Evolutionary conservation across 53 echinoderm and acorn worm genomes (phyloP), one percentile per base, ranked within the genome.

Genomic region (Antedon mediterranea): DNA sequence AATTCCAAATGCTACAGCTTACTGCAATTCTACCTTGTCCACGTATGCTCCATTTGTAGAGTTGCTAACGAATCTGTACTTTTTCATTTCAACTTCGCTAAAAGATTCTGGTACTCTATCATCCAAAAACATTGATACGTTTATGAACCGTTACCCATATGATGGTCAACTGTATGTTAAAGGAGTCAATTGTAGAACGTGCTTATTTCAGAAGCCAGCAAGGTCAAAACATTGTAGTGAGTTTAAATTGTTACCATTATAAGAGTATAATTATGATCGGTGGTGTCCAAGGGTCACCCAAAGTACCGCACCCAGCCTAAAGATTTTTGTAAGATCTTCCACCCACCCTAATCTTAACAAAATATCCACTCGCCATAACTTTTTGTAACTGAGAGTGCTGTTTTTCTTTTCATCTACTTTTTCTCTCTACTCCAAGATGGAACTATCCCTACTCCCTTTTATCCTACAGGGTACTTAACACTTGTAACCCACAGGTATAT

Each of bases 141-240:
- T 79, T 44, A 31, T 34, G n/a, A 44, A 75, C 31, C 71, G 82
- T 29, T 93, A 88, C 71, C 32, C 33, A 27, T 83, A 77, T 73
- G 93, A 93, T 73, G 82, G 85, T 6, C 29, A 75, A 23, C 73
- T 93, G 37, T 93, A 88, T 73, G 71, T 82, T 27, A 73, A 74
- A 31, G 88, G 80, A 18, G 32, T 32, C 14, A 70, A 27, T 0
- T 93, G 93, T 74, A 74, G 80, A 71, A 90, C 93, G 0, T 93
- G 93, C 44, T 57, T 70, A 33, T 78, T 93, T 78, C 76, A 76
- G 43, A 93, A 93, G 78, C 93, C 90, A 28, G 93, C 93, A 9
- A 80, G 93, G 11, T 93, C 93, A 14, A 93, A 93, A 79, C 93
- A 93, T 33, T 93, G 93, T 85, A 87, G 93, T 93, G 33, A 87